These are phyloP conservation scores for Mellilla xanthometata DNA, from an alignment of 2,888 invertebrate species.

Conservation along the genomic window DNA sequence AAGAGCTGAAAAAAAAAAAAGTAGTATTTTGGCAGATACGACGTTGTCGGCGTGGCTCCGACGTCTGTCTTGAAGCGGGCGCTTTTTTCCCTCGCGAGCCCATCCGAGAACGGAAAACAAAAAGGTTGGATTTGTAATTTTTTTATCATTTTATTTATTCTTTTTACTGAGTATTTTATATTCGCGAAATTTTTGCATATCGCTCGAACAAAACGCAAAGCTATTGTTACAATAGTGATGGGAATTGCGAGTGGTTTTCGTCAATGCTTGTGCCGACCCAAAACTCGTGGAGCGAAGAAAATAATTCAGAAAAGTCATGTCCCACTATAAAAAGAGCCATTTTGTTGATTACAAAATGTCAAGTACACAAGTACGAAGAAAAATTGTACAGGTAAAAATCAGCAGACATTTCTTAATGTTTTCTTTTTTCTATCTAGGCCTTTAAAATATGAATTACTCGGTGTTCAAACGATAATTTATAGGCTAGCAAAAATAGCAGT, in stretches of 20 bases:
- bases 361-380: too few relatives aligned
- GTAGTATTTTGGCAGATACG: constrained; percentile 41
- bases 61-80: constrained; percentile 80
- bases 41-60: constrained; percentile 39
- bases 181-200: constrained; percentile 74
- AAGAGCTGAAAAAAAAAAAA: constrained; percentile 6
- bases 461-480: too few relatives aligned
- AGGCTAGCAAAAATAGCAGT: too few relatives aligned
- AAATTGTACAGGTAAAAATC: too few relatives aligned
- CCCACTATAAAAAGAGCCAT: constrained; percentile 26
- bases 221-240: constrained; percentile 29
- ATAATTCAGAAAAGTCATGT: neutral
- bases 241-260: constrained; percentile 2
- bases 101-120: constrained; percentile 77
- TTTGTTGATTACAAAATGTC: constrained; percentile 1
- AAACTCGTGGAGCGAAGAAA: neutral
- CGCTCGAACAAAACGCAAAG: constrained; percentile 27
- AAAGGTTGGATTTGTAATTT: constrained; percentile 78
- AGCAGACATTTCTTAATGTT: too few relatives aligned
- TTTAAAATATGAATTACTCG: too few relatives aligned
- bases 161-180: constrained; percentile 71
- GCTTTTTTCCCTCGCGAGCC: constrained; percentile 79
- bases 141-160: constrained; percentile 80
- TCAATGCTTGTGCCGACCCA: constrained; percentile 1
- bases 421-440: too few relatives aligned